A percentile compares a stretch with the other conserved stretches of the same genome.
Evolutionary conservation across 2,888 invertebrate genomes (phyloP).

Genomic region (Panzeria rudis): DNA sequence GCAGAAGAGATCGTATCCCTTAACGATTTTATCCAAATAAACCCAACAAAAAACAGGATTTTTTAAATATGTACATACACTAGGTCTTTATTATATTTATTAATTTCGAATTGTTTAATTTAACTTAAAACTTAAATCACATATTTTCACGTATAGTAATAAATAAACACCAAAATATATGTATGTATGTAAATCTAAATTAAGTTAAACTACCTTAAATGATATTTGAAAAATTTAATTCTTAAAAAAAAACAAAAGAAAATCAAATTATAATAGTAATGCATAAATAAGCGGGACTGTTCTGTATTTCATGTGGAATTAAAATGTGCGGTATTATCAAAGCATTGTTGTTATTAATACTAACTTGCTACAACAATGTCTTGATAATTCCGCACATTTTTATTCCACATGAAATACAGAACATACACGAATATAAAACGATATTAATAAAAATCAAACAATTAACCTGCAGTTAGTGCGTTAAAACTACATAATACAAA

Average conservation of each 20-base stretch:
- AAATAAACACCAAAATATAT: slow-evolving; percentile 69
- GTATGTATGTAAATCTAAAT: slow-evolving; percentile 39
- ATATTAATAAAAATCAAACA: slow-evolving; percentile 22
- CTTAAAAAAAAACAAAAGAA: slow-evolving; percentile 13
- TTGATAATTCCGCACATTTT: too few species aligned
- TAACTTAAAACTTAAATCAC: slow-evolving; percentile 75
- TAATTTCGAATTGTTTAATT: slow-evolving; percentile 54
- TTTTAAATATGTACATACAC: not conserved
- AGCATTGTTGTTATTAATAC: too few species aligned
- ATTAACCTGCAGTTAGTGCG: slow-evolving; percentile 41
- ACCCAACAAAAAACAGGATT: not conserved
- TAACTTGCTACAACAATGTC: too few species aligned
- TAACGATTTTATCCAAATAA: too few species aligned
- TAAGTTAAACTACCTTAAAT: slow-evolving; percentile 55
- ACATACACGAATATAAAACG: too few species aligned
- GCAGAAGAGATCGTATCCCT: too few species aligned
- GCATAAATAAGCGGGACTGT: too few species aligned
- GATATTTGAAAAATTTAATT: slow-evolving; percentile 47
- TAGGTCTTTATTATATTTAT: slow-evolving; percentile 39
- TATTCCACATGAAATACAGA: too few species aligned
- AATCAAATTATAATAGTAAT: not conserved
- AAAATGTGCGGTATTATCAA: too few species aligned
- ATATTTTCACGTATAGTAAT: slow-evolving; percentile 70
- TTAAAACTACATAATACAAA: slow-evolving; percentile 27
- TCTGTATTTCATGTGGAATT: too few species aligned